These are phyloP conservation scores for Anthopleura xanthogrammica DNA, from an alignment of 92 coral and sea anemone species.

Conservation along the genomic window DNA sequence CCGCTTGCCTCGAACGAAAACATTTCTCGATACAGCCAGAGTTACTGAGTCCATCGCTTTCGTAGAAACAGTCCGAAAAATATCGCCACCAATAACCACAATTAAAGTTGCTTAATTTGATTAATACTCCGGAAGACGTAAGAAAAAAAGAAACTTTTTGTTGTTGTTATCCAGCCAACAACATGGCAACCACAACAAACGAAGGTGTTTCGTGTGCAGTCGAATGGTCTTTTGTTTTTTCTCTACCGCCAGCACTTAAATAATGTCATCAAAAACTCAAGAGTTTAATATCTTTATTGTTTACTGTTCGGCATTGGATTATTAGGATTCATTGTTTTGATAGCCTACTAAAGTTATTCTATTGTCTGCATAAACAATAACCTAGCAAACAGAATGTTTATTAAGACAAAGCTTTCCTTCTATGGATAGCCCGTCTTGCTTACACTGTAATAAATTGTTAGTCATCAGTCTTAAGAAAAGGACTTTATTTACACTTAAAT, in stretches of 20 bases:
- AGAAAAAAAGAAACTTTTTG: neutral
- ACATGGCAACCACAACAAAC: neutral
- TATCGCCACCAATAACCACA: too few relatives aligned
- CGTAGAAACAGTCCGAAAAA: too few relatives aligned
- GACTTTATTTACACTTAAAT: too few relatives aligned
- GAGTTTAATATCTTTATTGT: neutral
- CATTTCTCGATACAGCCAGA: neutral
- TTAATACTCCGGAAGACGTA: neutral
- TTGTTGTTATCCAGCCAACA: neutral
- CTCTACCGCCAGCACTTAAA: neutral
- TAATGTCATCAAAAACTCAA: neutral
- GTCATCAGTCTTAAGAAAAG: too few relatives aligned
- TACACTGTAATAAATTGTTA: too few relatives aligned
- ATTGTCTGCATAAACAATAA: slow-evolving; percentile 9
- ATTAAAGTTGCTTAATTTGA: too few relatives aligned
- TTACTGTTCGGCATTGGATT: neutral
- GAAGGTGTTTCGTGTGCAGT: neutral
- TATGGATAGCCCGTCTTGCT: neutral
- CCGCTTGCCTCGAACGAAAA: neutral
- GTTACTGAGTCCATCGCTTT: too few relatives aligned
- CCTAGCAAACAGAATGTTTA: slow-evolving; percentile 11
- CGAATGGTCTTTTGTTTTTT: neutral
- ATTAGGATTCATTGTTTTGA: neutral
- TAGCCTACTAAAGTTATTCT: slow-evolving; percentile 16
- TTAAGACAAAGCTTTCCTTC: neutral